These are phyloP conservation scores for Neomorphus geoffroyi DNA, from an alignment of 2,797 vertebrate species.

Conservation along the genomic window DNA sequence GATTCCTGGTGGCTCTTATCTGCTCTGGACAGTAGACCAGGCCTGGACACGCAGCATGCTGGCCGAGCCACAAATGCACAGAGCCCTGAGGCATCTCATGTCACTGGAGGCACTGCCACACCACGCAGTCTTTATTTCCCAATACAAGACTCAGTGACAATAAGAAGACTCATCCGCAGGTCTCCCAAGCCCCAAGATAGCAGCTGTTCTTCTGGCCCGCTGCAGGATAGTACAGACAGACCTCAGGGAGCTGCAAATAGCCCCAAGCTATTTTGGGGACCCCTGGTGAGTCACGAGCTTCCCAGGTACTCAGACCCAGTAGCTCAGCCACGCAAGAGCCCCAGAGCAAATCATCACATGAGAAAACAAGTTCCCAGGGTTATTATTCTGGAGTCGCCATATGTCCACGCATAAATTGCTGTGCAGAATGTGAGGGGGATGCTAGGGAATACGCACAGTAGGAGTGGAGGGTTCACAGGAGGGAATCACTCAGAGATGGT, in stretches of 20 bases:
- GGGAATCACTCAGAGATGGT: background rate
- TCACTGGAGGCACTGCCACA: background rate
- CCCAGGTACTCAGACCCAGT: background rate
- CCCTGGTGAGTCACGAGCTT: background rate
- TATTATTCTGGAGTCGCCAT: background rate
- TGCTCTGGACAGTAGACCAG: background rate
- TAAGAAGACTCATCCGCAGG: background rate
- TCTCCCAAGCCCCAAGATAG: background rate
- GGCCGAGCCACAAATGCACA: background rate
- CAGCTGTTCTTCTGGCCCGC: background rate
- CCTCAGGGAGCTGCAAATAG: background rate
- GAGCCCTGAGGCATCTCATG: background rate
- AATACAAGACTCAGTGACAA: accelerated
- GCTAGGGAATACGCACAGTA: background rate
- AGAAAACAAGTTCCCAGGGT: background rate
- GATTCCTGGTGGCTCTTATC: background rate
- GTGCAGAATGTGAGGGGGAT: background rate
- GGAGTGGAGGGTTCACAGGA: constrained; percentile 6
- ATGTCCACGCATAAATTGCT: background rate
- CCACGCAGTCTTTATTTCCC: background rate
- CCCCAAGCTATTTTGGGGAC: background rate
- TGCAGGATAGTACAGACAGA: background rate
- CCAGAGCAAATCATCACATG: background rate
- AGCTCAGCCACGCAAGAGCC: background rate
- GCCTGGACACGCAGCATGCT: background rate